These are phyloP conservation scores for Tauraco erythrolophus DNA, from an alignment of 2,113 vertebrate species.

Conservation along the genomic window DNA sequence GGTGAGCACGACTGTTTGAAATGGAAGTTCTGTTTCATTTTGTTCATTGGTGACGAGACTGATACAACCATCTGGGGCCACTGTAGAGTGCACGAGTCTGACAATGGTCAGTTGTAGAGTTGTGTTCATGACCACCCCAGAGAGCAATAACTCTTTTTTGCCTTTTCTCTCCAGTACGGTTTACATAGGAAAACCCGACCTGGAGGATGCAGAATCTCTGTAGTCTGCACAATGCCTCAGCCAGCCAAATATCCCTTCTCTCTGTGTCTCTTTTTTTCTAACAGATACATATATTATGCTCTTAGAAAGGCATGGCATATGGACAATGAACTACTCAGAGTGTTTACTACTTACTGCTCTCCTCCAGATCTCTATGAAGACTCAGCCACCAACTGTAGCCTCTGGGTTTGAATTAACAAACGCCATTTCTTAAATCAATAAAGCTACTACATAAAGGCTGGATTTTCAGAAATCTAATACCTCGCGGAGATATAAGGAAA, in stretches of 20 bases:
- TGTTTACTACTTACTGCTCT: neutral
- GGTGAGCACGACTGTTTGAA: fast-evolving
- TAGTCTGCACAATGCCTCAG: neutral
- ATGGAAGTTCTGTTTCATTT: neutral
- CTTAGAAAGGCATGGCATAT: neutral
- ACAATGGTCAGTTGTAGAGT: neutral
- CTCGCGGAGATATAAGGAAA: conserved; percentile 9
- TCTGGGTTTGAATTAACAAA: conserved; percentile 39
- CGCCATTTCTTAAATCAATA: conserved; percentile 44
- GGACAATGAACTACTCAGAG: neutral
- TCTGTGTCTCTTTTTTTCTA: neutral
- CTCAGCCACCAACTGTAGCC: neutral
- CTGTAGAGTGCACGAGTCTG: no score
- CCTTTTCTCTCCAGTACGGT: neutral
- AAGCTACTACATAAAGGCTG: neutral
- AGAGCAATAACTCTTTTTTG: neutral
- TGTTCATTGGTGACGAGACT: fast-evolving
- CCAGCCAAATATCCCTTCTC: neutral
- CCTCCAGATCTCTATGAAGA: neutral
- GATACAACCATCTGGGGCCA: neutral
- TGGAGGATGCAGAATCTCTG: neutral
- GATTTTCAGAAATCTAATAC: conserved; percentile 36
- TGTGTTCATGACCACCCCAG: neutral
- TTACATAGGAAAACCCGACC: fast-evolving
- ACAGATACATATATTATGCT: fast-evolving